Base-by-base conservation (phyloP, 2,113 vertebrate genomes). In the Nasalis larvatus region DNA sequence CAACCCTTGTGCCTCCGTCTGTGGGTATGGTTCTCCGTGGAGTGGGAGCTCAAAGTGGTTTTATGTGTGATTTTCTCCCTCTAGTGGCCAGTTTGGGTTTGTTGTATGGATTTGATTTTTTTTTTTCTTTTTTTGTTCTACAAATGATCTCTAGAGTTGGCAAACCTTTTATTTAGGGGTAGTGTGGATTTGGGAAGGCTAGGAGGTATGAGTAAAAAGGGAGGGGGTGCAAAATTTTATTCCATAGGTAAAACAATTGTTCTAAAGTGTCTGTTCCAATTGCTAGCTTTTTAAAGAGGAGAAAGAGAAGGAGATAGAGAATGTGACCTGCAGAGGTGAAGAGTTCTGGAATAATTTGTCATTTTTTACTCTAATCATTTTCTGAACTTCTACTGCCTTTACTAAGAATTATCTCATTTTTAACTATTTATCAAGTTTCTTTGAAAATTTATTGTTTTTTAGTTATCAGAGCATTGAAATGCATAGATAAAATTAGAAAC, bases 21-120 rank as follows among this genome's bases (percentile, higher is more conserved):
- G 45, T 81, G 81, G 82, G 27, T 56, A 71, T 35, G 66, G 37
- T 71, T 68, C 7, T 18, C 54, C 30, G 18, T 54, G 49, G 81
- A 60, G 25, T 12, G 54, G 42, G n/a, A 17, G 13, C 40, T 84
- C 6, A 2, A 27, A 56, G 30, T 23, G 14, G 45, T 93, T 97
- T 71, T 52, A 21, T 37, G 52, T 81, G 80, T 49, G 23, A 32
- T 69, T 96, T 86, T 82, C 97, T 27, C 98, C 98, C 96, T 96
- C 98, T 98, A 94, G 98, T 93, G 98, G 96, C 47, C 68, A 86
- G 25, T 69, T 35, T 6, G 85, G 25, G 14, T 42, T 17, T 35
- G 56, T 60, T 58, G n/a, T 4, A 66, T 23, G 35, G 49, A 25
- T 45, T 89, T 68, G 23, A 25, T n/a, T 47, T 47, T 27, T 69